Evolutionary conservation across 2,797 vertebrate species (phyloP).

Genomic region (Gambelia wislizenii): DNA sequence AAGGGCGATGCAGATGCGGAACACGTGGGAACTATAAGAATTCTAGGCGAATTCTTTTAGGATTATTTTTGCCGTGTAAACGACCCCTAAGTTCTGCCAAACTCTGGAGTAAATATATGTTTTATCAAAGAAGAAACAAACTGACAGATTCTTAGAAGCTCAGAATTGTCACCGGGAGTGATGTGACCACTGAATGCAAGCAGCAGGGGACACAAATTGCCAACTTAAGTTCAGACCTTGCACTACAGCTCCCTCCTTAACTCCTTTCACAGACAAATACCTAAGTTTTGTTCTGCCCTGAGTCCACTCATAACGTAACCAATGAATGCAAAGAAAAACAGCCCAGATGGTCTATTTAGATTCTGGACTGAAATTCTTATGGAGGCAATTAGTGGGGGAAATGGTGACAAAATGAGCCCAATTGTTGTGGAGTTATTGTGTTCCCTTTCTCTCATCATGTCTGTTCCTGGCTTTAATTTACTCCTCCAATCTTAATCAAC

Average conservation of each 20-base stretch:
- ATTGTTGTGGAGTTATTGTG: constrained; percentile 23
- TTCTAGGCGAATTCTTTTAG: too few relatives aligned
- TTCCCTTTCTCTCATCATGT: neutral
- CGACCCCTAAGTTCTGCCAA: too few relatives aligned
- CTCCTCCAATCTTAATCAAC: constrained; percentile 42
- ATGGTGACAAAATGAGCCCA: constrained; percentile 18
- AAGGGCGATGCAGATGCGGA: too few relatives aligned
- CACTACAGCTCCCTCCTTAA: neutral
- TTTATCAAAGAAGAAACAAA: neutral
- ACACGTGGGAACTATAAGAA: too few relatives aligned
- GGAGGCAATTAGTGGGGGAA: constrained; percentile 12
- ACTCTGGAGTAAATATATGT: too few relatives aligned
- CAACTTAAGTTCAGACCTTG: neutral
- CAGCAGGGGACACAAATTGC: neutral
- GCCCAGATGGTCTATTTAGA: constrained; percentile 37
- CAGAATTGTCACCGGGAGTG: neutral
- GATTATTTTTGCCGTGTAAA: too few relatives aligned
- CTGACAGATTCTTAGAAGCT: neutral
- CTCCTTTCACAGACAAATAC: neutral
- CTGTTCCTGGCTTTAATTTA: constrained; percentile 34
- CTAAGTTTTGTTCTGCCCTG: neutral
- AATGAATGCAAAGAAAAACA: neutral
- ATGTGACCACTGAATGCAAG: neutral
- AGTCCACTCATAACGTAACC: neutral
- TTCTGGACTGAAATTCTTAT: constrained; percentile 20